A percentile compares a stretch with the other conserved stretches of the same genome.
Evolutionary conservation across 2,888 invertebrate genomes (phyloP).

Genomic region (Artemia sp.): DNA sequence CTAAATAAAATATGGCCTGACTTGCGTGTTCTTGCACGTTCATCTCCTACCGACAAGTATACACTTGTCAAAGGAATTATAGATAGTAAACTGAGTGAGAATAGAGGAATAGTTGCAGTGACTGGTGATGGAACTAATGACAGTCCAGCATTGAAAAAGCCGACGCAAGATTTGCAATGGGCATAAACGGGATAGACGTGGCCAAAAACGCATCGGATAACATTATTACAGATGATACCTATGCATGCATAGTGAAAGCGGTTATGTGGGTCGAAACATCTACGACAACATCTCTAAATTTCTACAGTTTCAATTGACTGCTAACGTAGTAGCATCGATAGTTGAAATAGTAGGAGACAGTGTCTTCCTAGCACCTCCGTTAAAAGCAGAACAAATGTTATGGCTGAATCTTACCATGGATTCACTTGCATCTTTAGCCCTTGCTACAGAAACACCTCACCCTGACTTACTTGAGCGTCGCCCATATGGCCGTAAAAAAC

Average conservation of each 20-base stretch:
- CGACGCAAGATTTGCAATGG: slow-evolving; percentile 44
- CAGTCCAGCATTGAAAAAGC: slow-evolving; percentile 42
- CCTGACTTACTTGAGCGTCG: slow-evolving; percentile 37
- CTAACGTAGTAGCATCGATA: slow-evolving; percentile 42
- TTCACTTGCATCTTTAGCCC: slow-evolving; percentile 41
- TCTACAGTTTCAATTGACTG: slow-evolving; percentile 44
- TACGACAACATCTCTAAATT: slow-evolving; percentile 45
- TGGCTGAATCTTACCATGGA: slow-evolving; percentile 47
- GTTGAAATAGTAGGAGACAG: slow-evolving; percentile 40
- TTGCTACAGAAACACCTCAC: slow-evolving; percentile 42
- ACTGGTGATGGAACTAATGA: slow-evolving; percentile 45
- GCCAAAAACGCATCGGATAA: slow-evolving; percentile 46
- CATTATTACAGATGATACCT: slow-evolving; percentile 44
- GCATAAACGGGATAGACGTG: slow-evolving; percentile 46
- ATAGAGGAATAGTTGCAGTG: slow-evolving; percentile 42
- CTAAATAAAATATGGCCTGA: slow-evolving; percentile 42
- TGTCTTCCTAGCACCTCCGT: slow-evolving; percentile 28
- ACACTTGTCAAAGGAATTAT: slow-evolving; percentile 43
- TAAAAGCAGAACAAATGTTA: slow-evolving; percentile 41
- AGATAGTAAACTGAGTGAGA: slow-evolving; percentile 36
- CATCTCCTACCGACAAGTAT: slow-evolving; percentile 43
- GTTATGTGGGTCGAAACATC: slow-evolving; percentile 46
- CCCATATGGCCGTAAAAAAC: slow-evolving; percentile 38
- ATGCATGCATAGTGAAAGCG: slow-evolving; percentile 42
- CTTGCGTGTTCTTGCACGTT: slow-evolving; percentile 40